Conservation (phyloP, 2,113 vertebrate species). For the Phyllostomus hastatus region DNA sequence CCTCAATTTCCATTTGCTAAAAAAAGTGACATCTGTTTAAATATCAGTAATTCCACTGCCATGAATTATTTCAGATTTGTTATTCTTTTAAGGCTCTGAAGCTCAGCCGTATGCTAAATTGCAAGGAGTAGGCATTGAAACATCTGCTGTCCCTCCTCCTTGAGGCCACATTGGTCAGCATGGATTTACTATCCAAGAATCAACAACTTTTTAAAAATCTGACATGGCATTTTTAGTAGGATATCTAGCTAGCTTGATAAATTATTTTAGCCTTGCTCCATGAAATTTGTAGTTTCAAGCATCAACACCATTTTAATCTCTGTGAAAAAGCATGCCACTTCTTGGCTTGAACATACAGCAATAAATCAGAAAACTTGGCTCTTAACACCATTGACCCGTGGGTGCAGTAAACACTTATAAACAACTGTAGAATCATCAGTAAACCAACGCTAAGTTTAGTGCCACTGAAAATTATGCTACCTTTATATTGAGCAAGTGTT, state of each 20-base stretch:
- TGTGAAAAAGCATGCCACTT: slow-evolving; percentile 48
- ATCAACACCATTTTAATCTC: slow-evolving; percentile 53
- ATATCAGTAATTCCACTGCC: slow-evolving; percentile 73
- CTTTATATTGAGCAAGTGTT: background rate
- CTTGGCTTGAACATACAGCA: slow-evolving; percentile 22
- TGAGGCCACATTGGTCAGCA: slow-evolving; percentile 57
- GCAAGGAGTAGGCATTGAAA: slow-evolving; percentile 55
- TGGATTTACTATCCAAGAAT: slow-evolving; percentile 26
- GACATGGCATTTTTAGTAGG: slow-evolving; percentile 59
- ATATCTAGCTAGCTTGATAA: slow-evolving; percentile 51
- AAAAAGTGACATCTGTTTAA: slow-evolving; percentile 74
- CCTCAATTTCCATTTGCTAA: slow-evolving; percentile 68
- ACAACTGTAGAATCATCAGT: slow-evolving; percentile 16
- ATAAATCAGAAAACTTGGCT: slow-evolving; percentile 53
- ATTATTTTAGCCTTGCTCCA: slow-evolving; percentile 53
- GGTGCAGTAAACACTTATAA: slow-evolving; percentile 31
- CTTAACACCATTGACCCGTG: slow-evolving; percentile 19
- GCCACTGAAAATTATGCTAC: background rate
- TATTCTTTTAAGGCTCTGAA: slow-evolving; percentile 57
- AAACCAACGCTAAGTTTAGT: background rate
- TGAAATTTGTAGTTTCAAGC: slow-evolving; percentile 51
- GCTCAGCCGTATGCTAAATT: slow-evolving; percentile 59
- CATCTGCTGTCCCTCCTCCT: slow-evolving; percentile 66
- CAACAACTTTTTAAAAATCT: background rate
- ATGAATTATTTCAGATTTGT: slow-evolving; percentile 67